Percentiles rank a stretch among this genome's conserved stretches.
phyloP scores from a whole-genome alignment of 1,140 invertebrate species.

The Andricus grossulariae region DNA sequence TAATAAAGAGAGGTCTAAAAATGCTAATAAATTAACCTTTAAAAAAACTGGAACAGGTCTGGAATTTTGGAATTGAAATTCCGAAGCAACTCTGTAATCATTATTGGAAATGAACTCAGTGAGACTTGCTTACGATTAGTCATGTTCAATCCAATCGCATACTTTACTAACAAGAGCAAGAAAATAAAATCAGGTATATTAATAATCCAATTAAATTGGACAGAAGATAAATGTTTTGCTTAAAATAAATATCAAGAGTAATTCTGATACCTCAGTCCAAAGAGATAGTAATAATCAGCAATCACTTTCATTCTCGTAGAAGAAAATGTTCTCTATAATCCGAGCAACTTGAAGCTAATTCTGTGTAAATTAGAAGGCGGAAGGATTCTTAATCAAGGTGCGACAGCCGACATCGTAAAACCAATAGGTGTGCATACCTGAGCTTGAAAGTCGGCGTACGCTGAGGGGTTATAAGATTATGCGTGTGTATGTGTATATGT shows the following conservation, averaged over 20 bases:
- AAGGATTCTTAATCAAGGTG: conserved; percentile 29
- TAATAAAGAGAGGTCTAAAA: no score
- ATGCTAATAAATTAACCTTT: no score
- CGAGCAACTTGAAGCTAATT: conserved; percentile 16
- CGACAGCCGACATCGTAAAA: conserved; percentile 29
- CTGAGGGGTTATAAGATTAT: conserved; percentile 1
- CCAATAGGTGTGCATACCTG: conserved; percentile 26
- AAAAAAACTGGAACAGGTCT: no score
- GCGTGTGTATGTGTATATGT: background rate
- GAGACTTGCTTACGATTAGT: no score
- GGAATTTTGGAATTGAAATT: no score
- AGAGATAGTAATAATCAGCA: background rate
- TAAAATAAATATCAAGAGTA: background rate
- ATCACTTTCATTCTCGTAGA: background rate
- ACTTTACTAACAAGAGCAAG: background rate
- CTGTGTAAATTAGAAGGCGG: conserved; percentile 25
- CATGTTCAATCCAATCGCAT: no score
- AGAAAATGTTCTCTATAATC: conserved; percentile 20
- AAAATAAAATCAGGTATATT: background rate
- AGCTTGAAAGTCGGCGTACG: conserved; percentile 1
- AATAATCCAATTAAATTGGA: conserved; percentile 24
- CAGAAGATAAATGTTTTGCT: conserved; percentile 10
- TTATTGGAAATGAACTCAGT: no score
- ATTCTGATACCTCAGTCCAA: background rate
- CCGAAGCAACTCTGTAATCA: no score